Conservation (phyloP, 2,113 vertebrate species). For the Boulengeromyrus knoepffleri region DNA sequence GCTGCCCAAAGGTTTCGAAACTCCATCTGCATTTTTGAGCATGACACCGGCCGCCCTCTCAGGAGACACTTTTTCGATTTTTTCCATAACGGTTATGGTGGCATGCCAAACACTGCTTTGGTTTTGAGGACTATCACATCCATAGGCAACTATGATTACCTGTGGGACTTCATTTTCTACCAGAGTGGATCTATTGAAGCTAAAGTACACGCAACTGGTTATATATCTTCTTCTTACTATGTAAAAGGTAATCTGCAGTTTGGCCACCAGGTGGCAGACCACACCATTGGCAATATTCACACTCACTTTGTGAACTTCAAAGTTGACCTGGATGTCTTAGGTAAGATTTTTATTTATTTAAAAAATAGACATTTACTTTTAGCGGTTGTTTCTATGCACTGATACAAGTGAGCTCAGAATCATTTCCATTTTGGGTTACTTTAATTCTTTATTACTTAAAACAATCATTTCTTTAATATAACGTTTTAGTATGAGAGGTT, state of each 20-base stretch:
- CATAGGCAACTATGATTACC: constrained; percentile 74
- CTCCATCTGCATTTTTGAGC: constrained; percentile 83
- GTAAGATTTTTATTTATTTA: constrained; percentile 51
- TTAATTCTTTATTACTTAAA: not conserved
- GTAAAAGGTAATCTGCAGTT: constrained; percentile 45
- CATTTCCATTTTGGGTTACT: not conserved
- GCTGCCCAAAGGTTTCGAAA: constrained; percentile 45
- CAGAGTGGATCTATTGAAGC: constrained; percentile 77
- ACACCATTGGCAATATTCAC: constrained; percentile 72
- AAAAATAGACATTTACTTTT: not conserved
- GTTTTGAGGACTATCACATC: constrained; percentile 70
- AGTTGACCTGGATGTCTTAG: constrained; percentile 77
- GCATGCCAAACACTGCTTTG: constrained; percentile 71
- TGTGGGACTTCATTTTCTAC: constrained; percentile 83
- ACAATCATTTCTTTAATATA: not conserved
- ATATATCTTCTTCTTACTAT: constrained; percentile 66
- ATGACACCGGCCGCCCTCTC: constrained; percentile 71
- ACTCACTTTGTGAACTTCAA: constrained; percentile 81
- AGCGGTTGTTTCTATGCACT: not conserved
- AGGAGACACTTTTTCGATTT: constrained; percentile 74
- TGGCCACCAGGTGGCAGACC: constrained; percentile 71
- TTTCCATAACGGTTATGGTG: constrained; percentile 65
- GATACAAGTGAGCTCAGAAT: not conserved
- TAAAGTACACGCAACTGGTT: constrained; percentile 78
- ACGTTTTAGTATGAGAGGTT: not conserved